Evolutionary conservation across 1,140 invertebrate species (phyloP), one percentile per base, ranked within the genome.

Genomic region (Halyomorpha halys): DNA sequence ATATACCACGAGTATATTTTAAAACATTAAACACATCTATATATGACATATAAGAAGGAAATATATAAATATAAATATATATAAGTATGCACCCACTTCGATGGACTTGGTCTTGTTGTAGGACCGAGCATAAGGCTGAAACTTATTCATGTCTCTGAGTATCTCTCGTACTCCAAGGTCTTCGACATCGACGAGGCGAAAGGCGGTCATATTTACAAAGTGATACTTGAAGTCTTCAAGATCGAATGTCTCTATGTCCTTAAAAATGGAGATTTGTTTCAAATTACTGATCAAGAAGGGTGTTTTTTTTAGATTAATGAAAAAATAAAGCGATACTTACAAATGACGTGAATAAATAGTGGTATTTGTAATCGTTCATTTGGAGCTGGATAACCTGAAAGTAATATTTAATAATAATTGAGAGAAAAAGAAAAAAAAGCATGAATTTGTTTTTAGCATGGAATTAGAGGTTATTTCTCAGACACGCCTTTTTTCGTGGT

Each of bases 181-280:
- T 25, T 82, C 80, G 15, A 77, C 77, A 69, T 82, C 78, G 19
- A 85, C 89, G 64, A 95, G 76, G 61, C 91, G 80, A 76, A 90
- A 95, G 6, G 90, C 89, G 49, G 91, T 94, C 78, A 95, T 94
- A 74, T 95, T 95, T 14, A 94, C 91, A 65, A 86, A 86, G 76
- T 94, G 94, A 77, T 94, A 94, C 72, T 90, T 90, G 76, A 95
- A 94, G 73, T 95, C 91, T 76, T 94, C 91, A 63, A 95, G 75
- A 75, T 94, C 90, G 71, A 92, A 93, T 13, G 89, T 85, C 75
- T 93, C 90, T 71, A 93, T 83, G 75, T 94, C 89, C 89, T 91
- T 6, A 39, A 39, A 39, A 39, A 39, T 11, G 1, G 27, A 4
- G 3, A 13, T 60, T 61, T 62, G 49, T 51, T n/a, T 23, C 16